A percentile compares a stretch with the other conserved stretches of the same genome.
Evolutionary conservation across 2,888 invertebrate species (phyloP).

Genomic region (Drosophila affinis): DNA sequence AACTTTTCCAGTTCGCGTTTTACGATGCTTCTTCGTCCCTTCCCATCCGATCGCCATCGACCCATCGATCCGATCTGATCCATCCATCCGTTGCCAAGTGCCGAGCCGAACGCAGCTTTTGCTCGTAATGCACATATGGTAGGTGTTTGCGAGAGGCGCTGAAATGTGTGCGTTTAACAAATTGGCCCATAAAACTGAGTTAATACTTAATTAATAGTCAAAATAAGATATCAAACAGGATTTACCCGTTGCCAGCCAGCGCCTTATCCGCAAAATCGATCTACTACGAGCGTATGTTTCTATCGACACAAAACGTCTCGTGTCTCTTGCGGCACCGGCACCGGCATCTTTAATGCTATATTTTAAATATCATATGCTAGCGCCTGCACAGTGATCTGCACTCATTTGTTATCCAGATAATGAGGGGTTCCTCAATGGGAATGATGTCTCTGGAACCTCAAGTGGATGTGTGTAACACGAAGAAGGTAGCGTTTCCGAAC

Average conservation of each 20-base stretch:
- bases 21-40: conserved; percentile 14
- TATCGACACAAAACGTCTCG: conserved; percentile 41
- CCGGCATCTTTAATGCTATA: conserved; percentile 48
- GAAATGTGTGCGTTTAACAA: conserved; percentile 66
- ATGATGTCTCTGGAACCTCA: neutral
- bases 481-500: too few species aligned
- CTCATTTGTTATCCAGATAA: too few species aligned
- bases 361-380: conserved; percentile 30
- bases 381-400: conserved; percentile 19
- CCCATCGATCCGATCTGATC: neutral
- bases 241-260: conserved; percentile 37
- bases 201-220: conserved; percentile 49
- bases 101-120: neutral
- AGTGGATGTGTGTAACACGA: too few species aligned
- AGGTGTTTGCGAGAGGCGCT: conserved; percentile 35
- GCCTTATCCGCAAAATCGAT: conserved; percentile 11
- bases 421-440: neutral
- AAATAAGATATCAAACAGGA: conserved; percentile 46
- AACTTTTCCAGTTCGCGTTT: conserved; percentile 44
- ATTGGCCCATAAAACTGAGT: conserved; percentile 65
- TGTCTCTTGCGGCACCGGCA: conserved; percentile 48
- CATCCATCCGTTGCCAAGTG: conserved; percentile 16
- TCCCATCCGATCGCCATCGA: neutral
- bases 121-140: neutral
- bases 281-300: conserved; percentile 5